Base-by-base conservation (phyloP, 1,140 invertebrate species). In the Arion vulgaris region DNA sequence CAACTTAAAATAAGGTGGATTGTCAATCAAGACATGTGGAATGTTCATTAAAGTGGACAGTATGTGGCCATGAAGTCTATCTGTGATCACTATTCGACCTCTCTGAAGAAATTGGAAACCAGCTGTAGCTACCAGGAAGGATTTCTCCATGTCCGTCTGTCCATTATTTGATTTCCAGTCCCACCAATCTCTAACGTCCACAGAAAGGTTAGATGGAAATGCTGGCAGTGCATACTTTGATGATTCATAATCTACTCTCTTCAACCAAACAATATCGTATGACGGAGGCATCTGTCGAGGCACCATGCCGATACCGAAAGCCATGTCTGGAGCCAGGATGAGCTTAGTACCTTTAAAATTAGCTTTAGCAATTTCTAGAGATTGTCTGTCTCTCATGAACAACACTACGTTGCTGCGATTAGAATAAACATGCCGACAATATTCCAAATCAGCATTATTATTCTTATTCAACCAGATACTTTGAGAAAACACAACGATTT, bases 1-100 rank as follows among this genome's bases (percentile, higher is more conserved):
- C 45, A 84, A 74, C 62, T 87, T 87, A 23, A 72, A 72, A 38
- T 76, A 71, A 53, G 80, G 36, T 15, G 45, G 66, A 80, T 82
- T 85, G 80, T 85, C 82, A 34, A 87, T 77, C n/a, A 85, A 32
- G 2, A 87, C 86, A 51, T 87, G 81, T 0, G 84, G 86, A 28
- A 84, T 84, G 51, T 74, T 84, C 80, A 87, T 53, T 51, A 87
- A 74, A 11, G 57, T 68, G 66, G 71, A 81, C n/a, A 87, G 38
- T 45, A 87, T 84, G 66, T 87, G 86, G 15, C 82, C 86, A 39
- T 87, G 86, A 0, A 87, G 86, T 15, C 86, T 77, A 53, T 87
- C 86, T 9, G 86, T 85, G 34, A 87, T 62, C 34, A 87, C 84
- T 32, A 84, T 77, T 19, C 83, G 73, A 0, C 83, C 83, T n/a